Evolutionary conservation across 1,140 invertebrate species (phyloP), one percentile per base, ranked within the genome.

Genomic region (Papilio glaucus): DNA sequence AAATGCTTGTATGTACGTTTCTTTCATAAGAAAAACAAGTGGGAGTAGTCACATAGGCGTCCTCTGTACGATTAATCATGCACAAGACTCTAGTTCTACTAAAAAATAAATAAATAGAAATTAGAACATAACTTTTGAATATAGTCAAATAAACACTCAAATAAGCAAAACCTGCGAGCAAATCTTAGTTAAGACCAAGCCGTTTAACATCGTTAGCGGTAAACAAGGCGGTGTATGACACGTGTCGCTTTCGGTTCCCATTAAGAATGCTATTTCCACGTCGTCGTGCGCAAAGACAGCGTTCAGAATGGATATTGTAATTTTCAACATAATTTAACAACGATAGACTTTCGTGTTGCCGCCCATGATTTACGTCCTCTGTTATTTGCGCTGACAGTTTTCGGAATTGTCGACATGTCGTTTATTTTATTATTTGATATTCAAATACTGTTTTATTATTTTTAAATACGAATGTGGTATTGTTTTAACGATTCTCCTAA

Each of bases 301-400:
- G 38, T 33, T 62, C 29, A 38, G n/a, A 62, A 62, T 62, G 60
- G 12, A 62, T 62, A 62, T 37, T 62, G 60, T 62, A 62, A 62
- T 62, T 62, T 62, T 37, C 61, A 62, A 62, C 61, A 62, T 38
- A 62, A 62, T 62, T 62, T 37, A 62, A 33, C n/a, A 62, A 26
- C 29, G 33, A 24, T 29, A 60, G 57, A 60, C 24, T 60, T 60
- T 53, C n/a, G 13, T 53, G 15, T 53, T 12, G 10, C 10, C 21
- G 7, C 12, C 53, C 5, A 21, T 18, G 29, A 62, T 62, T 62
- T 38, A 38, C 12, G 15, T 62, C 61, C 62, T 65, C 15, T 53
- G 45, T 39, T 41, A 29, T 29, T 60, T 60, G 39, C 1, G 21
- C 49, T 57, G 9, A 57, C 49, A 57, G 21, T 24, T 57, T 57